Base-by-base conservation (phyloP, 2,113 vertebrate genomes). In the Ploceus nigricollis region DNA sequence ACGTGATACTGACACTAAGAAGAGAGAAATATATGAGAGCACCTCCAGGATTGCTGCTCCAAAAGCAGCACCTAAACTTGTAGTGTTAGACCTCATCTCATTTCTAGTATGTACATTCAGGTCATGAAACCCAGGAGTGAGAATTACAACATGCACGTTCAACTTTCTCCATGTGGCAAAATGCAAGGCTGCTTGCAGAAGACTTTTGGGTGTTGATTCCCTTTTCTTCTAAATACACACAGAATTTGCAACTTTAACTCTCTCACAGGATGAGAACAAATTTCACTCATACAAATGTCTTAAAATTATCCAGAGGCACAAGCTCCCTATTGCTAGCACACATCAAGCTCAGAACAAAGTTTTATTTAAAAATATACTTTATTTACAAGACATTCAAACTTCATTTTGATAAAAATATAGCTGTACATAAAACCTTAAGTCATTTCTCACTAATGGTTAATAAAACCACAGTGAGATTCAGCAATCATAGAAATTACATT, bases 351-450 rank as follows among this genome's bases (percentile, higher is more conserved):
- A 57, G 22, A 63, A 96, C 54, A 68, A 76, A 6, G 3, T 8
- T 28, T 77, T 85, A 87, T 92, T 97, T 82, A 86, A 94, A 79
- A 97, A 96, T 87, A 89, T 68, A 63, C 45, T 96, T 97, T 97
- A 97, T 98, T 98, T 81, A 93, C 94, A 97, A 89, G 86, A 97
- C 89, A 96, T 93, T 56, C 65, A 77, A 95, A 61, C 30, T 87
- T 91, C 47, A 92, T 96, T 95, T 86, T 71, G 82, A 65, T 88
- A 93, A 97, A 90, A 86, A 69, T 22, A 42, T 39, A 58, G 35
- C 44, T 76, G 35, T 77, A 90, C 64, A 81, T 70, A 90, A 82
- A 47, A 90, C 25, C 33, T 45, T 15, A 47, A 40, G 56, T 86
- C 31, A 40, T 45, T 82, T 94, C 79, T 50, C 81, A 84, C 56